Conservation (phyloP, 2,797 vertebrate species). For the Peromyscus aztecus region DNA sequence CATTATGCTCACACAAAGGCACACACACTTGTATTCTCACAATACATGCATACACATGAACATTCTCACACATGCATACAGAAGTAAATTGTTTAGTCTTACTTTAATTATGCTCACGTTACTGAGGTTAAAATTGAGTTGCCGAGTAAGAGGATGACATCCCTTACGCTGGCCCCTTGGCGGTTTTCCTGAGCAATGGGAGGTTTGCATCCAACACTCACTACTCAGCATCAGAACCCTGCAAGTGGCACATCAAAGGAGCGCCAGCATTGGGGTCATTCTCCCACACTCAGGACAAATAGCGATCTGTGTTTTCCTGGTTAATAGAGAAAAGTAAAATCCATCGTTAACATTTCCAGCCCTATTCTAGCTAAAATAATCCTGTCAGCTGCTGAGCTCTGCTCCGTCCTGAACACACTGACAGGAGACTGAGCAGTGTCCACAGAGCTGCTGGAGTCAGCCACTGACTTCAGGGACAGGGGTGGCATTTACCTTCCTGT, state of each 20-base stretch:
- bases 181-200: not conserved
- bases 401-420: not conserved
- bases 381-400: fast-evolving
- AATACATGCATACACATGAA: too few relatives aligned
- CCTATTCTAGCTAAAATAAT: slow-evolving; percentile 8
- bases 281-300: not conserved
- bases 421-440: not conserved
- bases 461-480: not conserved
- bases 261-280: not conserved
- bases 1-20: not conserved
- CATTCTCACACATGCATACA: fast-evolving
- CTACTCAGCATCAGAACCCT: not conserved
- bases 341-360: not conserved
- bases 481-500: not conserved
- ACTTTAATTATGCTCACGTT: not conserved
- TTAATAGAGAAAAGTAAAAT: not conserved
- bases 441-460: too few relatives aligned
- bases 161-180: fast-evolving
- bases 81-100: not conserved
- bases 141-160: not conserved
- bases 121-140: not conserved
- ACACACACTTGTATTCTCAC: not conserved
- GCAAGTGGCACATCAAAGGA: not conserved
- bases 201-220: not conserved
- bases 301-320: not conserved